A percentile compares a stretch with the other conserved stretches of the same genome.
Evolutionary conservation across 2,888 invertebrate species (phyloP).

Genomic region (Drosophila infuscata): DNA sequence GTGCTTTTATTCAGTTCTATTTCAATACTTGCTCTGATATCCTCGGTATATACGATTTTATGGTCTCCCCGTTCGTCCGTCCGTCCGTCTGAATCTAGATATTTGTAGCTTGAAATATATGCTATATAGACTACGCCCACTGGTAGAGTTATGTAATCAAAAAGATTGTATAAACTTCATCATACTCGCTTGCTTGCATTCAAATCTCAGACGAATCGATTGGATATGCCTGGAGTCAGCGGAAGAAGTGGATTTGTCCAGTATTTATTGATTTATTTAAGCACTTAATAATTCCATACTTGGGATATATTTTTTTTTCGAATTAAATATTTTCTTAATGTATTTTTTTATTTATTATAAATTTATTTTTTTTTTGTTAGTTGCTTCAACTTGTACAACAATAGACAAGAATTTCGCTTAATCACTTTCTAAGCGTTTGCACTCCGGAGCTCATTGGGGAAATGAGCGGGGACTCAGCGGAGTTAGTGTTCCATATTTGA

Average conservation of each 20-base stretch:
- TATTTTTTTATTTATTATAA: neutral
- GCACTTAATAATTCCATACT: neutral
- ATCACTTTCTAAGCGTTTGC: slow-evolving; percentile 36
- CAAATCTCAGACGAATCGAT: neutral
- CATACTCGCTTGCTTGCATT: neutral
- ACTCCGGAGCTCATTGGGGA: slow-evolving; percentile 10
- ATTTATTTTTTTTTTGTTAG: neutral
- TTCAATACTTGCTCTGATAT: too few relatives aligned
- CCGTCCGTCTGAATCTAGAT: too few relatives aligned
- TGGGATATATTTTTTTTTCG: neutral
- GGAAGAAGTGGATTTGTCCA: neutral
- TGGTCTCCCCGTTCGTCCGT: too few relatives aligned
- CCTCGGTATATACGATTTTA: too few relatives aligned
- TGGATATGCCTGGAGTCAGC: neutral
- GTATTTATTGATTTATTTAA: neutral
- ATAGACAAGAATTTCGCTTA: slow-evolving; percentile 8
- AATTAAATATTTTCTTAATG: neutral
- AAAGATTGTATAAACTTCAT: neutral
- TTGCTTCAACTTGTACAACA: neutral
- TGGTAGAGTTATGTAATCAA: too few relatives aligned
- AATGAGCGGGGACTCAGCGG: slow-evolving; percentile 11
- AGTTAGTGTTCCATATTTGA: slow-evolving; percentile 37
- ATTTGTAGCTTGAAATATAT: too few relatives aligned
- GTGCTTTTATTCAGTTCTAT: neutral
- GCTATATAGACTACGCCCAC: too few relatives aligned